phyloP scores from a whole-genome alignment of 2,797 vertebrate genomes.

The Sparidentex hasta region DNA sequence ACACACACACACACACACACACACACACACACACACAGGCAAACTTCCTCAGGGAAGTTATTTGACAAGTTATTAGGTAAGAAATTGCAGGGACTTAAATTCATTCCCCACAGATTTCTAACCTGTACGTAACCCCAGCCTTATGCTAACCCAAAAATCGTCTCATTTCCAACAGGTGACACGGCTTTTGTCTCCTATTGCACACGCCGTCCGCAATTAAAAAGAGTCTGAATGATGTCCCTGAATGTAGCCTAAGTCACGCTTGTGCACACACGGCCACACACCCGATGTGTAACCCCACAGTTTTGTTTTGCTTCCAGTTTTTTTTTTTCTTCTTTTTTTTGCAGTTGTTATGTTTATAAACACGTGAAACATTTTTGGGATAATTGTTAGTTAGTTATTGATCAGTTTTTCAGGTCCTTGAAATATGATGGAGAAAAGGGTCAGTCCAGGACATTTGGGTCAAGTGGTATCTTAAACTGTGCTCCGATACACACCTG shows the following conservation, averaged over 20 bases:
- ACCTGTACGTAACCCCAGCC: too few species aligned
- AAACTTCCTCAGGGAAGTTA: too few species aligned
- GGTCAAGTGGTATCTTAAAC: not conserved
- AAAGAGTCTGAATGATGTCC: too few species aligned
- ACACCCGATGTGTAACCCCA: slow-evolving; percentile 8
- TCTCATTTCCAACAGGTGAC: too few species aligned
- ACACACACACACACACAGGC: slow-evolving; percentile 7
- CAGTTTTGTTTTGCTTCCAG: not conserved
- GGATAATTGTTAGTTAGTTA: not conserved
- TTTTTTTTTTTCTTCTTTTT: slow-evolving; percentile 23
- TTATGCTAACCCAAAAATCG: too few species aligned
- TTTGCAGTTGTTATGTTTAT: slow-evolving; percentile 1
- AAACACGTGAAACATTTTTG: not conserved
- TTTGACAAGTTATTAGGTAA: too few species aligned
- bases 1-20: slow-evolving; percentile 2
- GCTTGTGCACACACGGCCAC: not conserved
- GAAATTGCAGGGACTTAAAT: too few species aligned
- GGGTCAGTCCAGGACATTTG: slow-evolving; percentile 30
- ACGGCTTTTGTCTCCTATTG: too few species aligned
- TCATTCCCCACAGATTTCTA: too few species aligned
- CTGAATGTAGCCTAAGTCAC: too few species aligned
- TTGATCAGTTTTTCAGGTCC: not conserved
- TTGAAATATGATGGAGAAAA: not conserved
- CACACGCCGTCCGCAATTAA: too few species aligned
- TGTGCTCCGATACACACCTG: slow-evolving; percentile 33